Evolutionary conservation across 1,140 invertebrate species (phyloP), one percentile per base, ranked within the genome.

Genomic region (Drosophila insularis): DNA sequence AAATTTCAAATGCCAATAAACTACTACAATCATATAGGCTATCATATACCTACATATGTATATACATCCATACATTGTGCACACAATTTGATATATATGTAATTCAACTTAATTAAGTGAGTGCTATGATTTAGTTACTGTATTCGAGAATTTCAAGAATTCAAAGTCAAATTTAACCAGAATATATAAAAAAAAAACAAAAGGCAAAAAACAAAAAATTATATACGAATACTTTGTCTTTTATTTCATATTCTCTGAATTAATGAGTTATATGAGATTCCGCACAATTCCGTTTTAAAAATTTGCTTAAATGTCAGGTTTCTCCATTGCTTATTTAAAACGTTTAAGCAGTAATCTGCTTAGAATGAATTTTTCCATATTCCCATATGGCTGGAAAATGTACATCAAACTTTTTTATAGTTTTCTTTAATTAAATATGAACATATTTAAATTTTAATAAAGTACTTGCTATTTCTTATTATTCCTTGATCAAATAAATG

Each of bases 151-250:
- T 50, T 50, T 50, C 17, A 50, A 21, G 17, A 21, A 50, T 50
- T 66, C 54, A 64, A 75, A 63, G 59, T 71, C 68, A 74, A 71
- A 68, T 55, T 66, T 54, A 65, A 39, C 10, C 35, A 74, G 43
- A 64, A 37, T 8, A 21, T 21, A 50, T 27, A 5, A 27, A 4
- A 27, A 4, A 27, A 27, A 27, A 27, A 6, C 27, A 27, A 27
- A 27, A 27, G 27, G 27, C 27, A 68, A 55, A 63, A 55, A 50
- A 7, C 54, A 55, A 19, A 14, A 46, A 8, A 19, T 2, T 17
- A 17, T 6, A 8, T 5, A 2, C 2, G 43, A 19, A 7, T 21
- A 14, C 17, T 50, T 50, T 50, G 17, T 50, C 43, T 50, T 50
- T 50, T 21, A 11, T 19, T 50, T 50, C 17, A 50, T 21, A 50